phyloP scores from a whole-genome alignment of 2,888 invertebrate genomes.

The Brachyptera risi region DNA sequence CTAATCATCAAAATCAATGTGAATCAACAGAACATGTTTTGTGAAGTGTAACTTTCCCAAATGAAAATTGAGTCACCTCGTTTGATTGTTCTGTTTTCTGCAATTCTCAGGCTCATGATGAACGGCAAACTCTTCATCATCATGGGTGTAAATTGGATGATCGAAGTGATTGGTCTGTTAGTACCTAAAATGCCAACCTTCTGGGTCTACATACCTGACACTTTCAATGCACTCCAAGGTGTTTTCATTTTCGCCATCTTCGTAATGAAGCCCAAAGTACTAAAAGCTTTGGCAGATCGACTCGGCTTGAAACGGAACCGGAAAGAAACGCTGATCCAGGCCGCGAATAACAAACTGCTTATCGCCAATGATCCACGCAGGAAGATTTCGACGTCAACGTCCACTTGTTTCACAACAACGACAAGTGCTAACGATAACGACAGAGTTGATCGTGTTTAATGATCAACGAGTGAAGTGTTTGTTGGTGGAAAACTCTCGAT shows the following conservation, averaged over 20 bases:
- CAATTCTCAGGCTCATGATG: conserved; percentile 57
- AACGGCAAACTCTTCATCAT: conserved; percentile 71
- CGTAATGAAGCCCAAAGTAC: conserved; percentile 63
- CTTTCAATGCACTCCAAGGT: conserved; percentile 65
- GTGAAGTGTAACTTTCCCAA: background rate
- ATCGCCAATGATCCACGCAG: background rate
- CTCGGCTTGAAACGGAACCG: conserved; percentile 1
- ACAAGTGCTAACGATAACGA: too few relatives aligned
- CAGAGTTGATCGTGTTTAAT: too few relatives aligned
- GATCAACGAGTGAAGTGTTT: too few relatives aligned
- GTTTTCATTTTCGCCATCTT: conserved; percentile 63
- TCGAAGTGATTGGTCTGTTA: conserved; percentile 60
- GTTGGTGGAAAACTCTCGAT: too few relatives aligned
- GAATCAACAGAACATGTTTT: background rate
- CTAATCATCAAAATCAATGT: background rate
- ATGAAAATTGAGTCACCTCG: background rate
- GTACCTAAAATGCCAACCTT: conserved; percentile 39
- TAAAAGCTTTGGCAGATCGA: conserved; percentile 45
- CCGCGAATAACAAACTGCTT: background rate
- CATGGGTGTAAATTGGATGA: conserved; percentile 73
- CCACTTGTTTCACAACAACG: background rate
- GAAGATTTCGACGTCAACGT: background rate
- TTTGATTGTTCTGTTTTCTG: background rate
- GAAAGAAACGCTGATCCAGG: too few relatives aligned
- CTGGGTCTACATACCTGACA: conserved; percentile 54